Conservation (phyloP, 2,797 vertebrate species). For the Channa striata region DNA sequence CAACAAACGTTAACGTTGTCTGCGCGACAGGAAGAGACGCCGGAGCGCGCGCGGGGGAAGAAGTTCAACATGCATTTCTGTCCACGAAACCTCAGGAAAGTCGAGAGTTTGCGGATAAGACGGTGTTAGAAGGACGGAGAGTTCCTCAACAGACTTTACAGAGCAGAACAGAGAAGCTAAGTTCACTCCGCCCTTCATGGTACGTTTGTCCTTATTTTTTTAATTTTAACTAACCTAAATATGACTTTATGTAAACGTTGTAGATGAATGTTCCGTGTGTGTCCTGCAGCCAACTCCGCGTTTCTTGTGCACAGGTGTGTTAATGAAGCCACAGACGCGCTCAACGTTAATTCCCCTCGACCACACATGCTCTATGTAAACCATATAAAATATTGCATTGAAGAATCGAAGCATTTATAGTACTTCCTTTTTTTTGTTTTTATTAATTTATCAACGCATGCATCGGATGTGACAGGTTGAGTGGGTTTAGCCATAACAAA, state of each 20-base stretch:
- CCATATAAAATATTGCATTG: neutral
- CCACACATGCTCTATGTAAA: no score
- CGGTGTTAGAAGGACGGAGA: constrained; percentile 1
- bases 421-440: neutral
- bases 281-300: no score
- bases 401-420: neutral
- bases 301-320: no score
- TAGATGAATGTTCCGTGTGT: no score
- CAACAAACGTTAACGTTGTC: no score
- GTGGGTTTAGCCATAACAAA: constrained; percentile 60
- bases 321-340: no score
- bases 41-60: neutral
- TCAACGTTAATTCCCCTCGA: no score
- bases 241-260: neutral
- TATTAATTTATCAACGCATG: constrained; percentile 31
- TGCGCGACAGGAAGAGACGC: neutral
- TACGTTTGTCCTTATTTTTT: constrained; percentile 9
- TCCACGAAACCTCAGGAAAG: constrained; percentile 3
- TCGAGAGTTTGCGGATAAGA: constrained; percentile 33
- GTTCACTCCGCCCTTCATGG: constrained; percentile 29
- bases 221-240: neutral
- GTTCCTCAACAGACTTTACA: constrained; percentile 32
- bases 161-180: constrained; percentile 14
- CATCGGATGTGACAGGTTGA: constrained; percentile 44
- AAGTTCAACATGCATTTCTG: neutral